Evolutionary conservation across 1,140 invertebrate species (phyloP), one percentile per base, ranked within the genome.

Genomic region (Euura lappo): DNA sequence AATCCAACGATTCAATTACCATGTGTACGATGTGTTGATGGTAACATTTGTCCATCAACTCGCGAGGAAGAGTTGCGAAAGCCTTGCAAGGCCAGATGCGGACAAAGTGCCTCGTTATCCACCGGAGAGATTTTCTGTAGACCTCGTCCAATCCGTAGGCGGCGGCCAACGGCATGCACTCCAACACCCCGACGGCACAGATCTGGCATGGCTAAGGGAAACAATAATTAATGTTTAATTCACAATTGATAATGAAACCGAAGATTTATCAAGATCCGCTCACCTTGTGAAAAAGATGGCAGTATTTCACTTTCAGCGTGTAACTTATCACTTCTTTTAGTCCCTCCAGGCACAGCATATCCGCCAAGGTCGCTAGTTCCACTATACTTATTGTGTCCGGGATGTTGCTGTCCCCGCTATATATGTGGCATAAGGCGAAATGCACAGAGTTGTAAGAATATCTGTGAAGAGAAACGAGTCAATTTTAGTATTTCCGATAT

Each of bases 361-460:
- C 96, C 3, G 95, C 94, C 68, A 97, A 83, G 0, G 94, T 94
- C 0, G 96, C 93, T 71, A 98, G 84, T 85, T 97, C 96, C 67
- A 95, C 92, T 45, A 98, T 91, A 82, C 93, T 94, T 72, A 97
- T 93, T 2, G 92, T 91, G 77, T 96, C 94, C 0, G 95, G 94
- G 75, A 96, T 92, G 77, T 94, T 93, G 65, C 94, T 93, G 13
- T 94, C 93, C 3, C 96, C 96, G 76, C 95, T 96, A 79, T 98
- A 98, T 68, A 98, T 96, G 84, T 97, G 96, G 78, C 96, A 95
- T 68, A 98, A 83, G 0, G 95, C 94, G 88, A 97, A 97, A 84
- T 97, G 94, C 1, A 97, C 94, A 1, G 93, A 92, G 72, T 92
- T 92, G 75, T 94, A 95, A 2, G 93, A 95, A 83, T 94, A 93